A percentile compares a stretch with the other conserved stretches of the same genome.
These are phyloP conservation scores for Panopea generosa DNA, from an alignment of 2,888 invertebrate genomes.

Conservation along the genomic window DNA sequence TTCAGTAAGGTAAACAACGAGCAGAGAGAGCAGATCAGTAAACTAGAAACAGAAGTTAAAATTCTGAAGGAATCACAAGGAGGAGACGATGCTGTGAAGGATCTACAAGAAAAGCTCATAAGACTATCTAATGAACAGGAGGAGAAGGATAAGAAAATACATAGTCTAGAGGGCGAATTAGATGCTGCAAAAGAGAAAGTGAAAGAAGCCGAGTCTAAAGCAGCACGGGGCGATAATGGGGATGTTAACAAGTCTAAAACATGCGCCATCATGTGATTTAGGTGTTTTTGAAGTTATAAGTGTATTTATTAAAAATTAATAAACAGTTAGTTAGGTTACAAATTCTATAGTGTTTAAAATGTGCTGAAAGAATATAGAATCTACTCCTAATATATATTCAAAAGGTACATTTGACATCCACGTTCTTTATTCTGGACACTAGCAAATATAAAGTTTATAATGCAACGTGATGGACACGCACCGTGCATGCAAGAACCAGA, in stretches of 20 bases:
- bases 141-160: slow-evolving; percentile 69
- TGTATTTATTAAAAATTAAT: too few species aligned
- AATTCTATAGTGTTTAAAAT: too few species aligned
- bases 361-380: too few species aligned
- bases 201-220: slow-evolving; percentile 52
- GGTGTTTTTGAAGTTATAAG: too few species aligned
- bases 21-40: slow-evolving; percentile 49
- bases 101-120: slow-evolving; percentile 68
- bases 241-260: slow-evolving; percentile 56
- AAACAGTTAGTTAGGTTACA: too few species aligned
- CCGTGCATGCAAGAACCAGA: too few species aligned
- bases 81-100: slow-evolving; percentile 62
- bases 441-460: too few species aligned
- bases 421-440: too few species aligned
- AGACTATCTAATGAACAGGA: slow-evolving; percentile 69
- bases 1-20: slow-evolving; percentile 61
- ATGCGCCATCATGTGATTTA: slow-evolving; percentile 62
- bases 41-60: slow-evolving; percentile 61
- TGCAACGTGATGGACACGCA: too few species aligned
- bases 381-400: too few species aligned
- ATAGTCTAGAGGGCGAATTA: slow-evolving; percentile 65
- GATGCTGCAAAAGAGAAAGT: slow-evolving; percentile 62
- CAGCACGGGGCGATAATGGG: slow-evolving; percentile 21
- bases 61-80: slow-evolving; percentile 60
- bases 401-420: too few species aligned